phyloP scores from a whole-genome alignment of 2,888 invertebrate species.

The Bombyx huttoni region DNA sequence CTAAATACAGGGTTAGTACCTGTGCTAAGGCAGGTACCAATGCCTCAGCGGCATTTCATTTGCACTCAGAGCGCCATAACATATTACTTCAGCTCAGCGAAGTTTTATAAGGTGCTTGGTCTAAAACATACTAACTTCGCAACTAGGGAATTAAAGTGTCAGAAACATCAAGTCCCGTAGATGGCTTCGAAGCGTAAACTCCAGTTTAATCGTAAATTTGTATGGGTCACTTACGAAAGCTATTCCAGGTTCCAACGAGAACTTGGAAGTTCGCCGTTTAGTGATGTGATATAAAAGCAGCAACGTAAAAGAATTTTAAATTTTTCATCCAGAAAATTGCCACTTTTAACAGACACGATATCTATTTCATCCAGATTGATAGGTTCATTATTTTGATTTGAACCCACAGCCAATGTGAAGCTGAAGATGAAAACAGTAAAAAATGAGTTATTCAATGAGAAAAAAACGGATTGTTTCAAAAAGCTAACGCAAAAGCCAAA shows the following conservation, averaged over 20 bases:
- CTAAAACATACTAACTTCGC: not conserved
- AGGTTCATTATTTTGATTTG: no score
- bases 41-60: not conserved
- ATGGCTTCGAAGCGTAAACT: conserved; percentile 8
- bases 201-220: conserved; percentile 3
- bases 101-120: not conserved
- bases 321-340: not conserved
- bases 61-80: not conserved
- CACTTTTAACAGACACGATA: not conserved
- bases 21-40: no score
- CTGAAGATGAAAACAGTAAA: no score
- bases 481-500: no score
- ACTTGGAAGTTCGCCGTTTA: not conserved
- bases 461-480: no score
- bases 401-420: no score
- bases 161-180: conserved; percentile 4
- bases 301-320: not conserved
- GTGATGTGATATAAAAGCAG: not conserved
- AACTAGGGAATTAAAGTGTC: not conserved
- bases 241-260: not conserved
- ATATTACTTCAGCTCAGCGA: not conserved
- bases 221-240: not conserved
- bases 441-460: no score
- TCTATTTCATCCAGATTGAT: no score
- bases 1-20: no score